phyloP scores from a whole-genome alignment of 2,113 vertebrate genomes.

The Harpagus bidentatus region DNA sequence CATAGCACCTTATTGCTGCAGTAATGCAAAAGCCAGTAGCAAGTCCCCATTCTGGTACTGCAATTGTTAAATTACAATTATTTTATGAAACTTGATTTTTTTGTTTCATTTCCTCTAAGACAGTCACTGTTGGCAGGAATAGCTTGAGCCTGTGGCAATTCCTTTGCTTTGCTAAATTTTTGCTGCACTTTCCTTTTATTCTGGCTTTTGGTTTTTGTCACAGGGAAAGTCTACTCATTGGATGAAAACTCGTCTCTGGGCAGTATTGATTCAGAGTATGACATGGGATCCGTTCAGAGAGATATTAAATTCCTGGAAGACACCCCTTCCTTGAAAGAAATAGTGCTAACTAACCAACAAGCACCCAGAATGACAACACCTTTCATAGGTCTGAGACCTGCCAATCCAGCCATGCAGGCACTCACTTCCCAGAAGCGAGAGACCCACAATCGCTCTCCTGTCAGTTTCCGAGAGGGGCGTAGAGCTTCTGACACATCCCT shows the following conservation, averaged over 20 bases:
- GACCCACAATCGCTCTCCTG: slow-evolving; percentile 91
- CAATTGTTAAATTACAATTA: background rate
- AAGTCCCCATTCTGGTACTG: background rate
- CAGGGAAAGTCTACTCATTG: slow-evolving; percentile 87
- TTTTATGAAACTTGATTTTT: background rate
- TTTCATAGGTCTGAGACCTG: slow-evolving; percentile 82
- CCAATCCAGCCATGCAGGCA: slow-evolving; percentile 89
- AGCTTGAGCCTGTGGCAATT: background rate
- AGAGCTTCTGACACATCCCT: slow-evolving; percentile 95
- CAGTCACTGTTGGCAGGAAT: background rate
- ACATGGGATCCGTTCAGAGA: slow-evolving; percentile 88
- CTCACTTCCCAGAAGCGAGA: slow-evolving; percentile 87
- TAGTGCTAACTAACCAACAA: slow-evolving; percentile 77
- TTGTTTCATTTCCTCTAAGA: background rate
- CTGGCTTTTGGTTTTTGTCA: background rate
- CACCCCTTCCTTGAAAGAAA: slow-evolving; percentile 79
- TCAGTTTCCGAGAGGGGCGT: slow-evolving; percentile 96
- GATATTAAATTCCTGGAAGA: slow-evolving; percentile 87
- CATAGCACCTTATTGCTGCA: background rate
- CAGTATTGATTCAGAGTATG: slow-evolving; percentile 89
- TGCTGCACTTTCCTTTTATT: background rate
- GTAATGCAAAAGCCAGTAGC: background rate
- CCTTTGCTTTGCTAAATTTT: background rate
- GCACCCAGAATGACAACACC: slow-evolving; percentile 70
- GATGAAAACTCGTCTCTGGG: slow-evolving; percentile 88